Base-by-base conservation (phyloP, 2,888 invertebrate genomes). In the Thera britannica region DNA sequence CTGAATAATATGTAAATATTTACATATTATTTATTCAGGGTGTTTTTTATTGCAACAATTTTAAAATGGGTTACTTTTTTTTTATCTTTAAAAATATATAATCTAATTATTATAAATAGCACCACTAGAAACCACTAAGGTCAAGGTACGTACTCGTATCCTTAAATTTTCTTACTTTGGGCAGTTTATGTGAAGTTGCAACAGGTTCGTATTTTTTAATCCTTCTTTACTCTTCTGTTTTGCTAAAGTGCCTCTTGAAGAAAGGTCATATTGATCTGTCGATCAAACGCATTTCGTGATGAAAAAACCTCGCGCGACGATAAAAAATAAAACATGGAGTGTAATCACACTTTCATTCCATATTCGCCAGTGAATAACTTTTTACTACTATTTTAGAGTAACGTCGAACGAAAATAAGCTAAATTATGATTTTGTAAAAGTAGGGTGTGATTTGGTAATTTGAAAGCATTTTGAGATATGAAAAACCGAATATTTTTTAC, bases 231-330 rank as follows among this genome's bases (percentile, higher is more conserved):
- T 81, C 77, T 85, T 60, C 41, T 61, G 83, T 86, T 87, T 86
- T 87, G 88, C 1, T 86, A 85, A 87, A 87, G 79, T 83, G 79
- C 81, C 82, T 90, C 89, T 90, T 89, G 87, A 87, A 88, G 60
- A 82, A 81, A 62, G 52, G 52, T 81, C 83, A 83, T 23, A 82
- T 86, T 86, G 82, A 88, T 88, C 82, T 83, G 83, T 81, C 83
- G 83, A 88, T 88, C 83, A 88, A 85, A 85, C 86, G 85, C 85
- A 87, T 88, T 87, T 83, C 79, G 79, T 83, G 84, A 86, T 86
- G 85, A 84, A 84, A 85, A 86, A 83, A 70, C 62, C 64, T 65
- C 62, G 55, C 46, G 9, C 36, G 34, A 44, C 62, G 35, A 55
- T 55, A 62, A 44, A 58, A 68, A 65, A 67, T 68, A 65, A 65